These are phyloP conservation scores for Puntigrus tetrazona DNA, from an alignment of 2,113 vertebrate species.

Conservation along the genomic window DNA sequence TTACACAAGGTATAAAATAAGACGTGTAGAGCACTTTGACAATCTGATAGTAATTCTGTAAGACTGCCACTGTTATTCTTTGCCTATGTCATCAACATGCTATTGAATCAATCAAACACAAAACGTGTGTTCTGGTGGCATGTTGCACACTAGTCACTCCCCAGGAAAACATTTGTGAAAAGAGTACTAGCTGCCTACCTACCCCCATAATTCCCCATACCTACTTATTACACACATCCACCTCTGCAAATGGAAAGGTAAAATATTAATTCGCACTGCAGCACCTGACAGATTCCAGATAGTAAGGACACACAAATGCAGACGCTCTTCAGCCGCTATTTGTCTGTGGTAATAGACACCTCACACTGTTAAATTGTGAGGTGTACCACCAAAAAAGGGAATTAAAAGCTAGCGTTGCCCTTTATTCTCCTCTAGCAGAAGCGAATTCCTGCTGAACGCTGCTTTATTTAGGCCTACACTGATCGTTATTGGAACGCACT, in stretches of 20 bases:
- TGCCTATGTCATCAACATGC: neutral
- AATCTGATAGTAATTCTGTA: neutral
- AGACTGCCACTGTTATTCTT: neutral
- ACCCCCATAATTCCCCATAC: constrained; percentile 54
- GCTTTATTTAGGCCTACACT: constrained; percentile 70
- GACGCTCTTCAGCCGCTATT: constrained; percentile 61
- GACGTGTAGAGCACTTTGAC: neutral
- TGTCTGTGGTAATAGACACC: constrained; percentile 68
- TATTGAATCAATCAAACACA: constrained; percentile 9
- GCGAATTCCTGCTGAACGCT: constrained; percentile 59
- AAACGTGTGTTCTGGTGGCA: neutral
- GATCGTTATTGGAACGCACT: constrained; percentile 65
- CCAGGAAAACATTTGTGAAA: constrained; percentile 40
- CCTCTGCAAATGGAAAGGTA: constrained; percentile 65
- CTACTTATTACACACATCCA: constrained; percentile 64
- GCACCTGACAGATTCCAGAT: constrained; percentile 61
- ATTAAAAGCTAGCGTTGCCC: constrained; percentile 59
- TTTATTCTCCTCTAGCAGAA: constrained; percentile 67
- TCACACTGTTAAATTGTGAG: constrained; percentile 48
- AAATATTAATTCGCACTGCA: constrained; percentile 73
- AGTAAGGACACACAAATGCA: constrained; percentile 57
- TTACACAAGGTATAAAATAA: neutral
- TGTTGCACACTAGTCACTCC: neutral
- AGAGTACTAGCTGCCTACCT: constrained; percentile 37
- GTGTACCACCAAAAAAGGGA: constrained; percentile 61